phyloP scores from a whole-genome alignment of 2,797 vertebrate genomes.

The Stomatorhinus walkeri region DNA sequence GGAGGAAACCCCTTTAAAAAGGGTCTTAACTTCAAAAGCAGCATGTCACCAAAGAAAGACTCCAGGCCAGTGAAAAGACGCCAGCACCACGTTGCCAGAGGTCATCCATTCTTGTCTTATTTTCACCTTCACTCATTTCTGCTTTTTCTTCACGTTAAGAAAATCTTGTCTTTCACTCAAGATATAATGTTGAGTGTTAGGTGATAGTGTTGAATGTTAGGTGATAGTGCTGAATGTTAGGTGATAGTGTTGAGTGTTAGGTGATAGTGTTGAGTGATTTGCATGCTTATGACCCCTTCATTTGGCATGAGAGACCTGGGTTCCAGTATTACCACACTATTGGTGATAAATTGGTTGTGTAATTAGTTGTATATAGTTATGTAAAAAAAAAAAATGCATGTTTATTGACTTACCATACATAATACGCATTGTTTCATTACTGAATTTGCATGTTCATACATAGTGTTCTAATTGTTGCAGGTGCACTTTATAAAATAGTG shows the following conservation, averaged over 20 bases:
- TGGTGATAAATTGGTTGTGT: not conserved
- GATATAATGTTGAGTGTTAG: not conserved
- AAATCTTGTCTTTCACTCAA: not conserved
- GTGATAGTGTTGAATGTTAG: not conserved
- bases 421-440: not conserved
- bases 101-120: not conserved
- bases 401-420: not conserved
- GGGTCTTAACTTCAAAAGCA: not conserved
- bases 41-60: not conserved
- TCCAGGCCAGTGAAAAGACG: not conserved
- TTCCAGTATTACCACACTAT: not conserved
- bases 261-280: not conserved
- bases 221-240: too few species aligned
- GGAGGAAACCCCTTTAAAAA: not conserved
- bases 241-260: not conserved
- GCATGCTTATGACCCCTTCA: not conserved
- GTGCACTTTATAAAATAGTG: not conserved
- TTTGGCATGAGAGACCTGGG: not conserved
- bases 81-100: not conserved
- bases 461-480: not conserved
- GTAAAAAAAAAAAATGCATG: not conserved
- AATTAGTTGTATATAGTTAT: not conserved
- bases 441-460: not conserved
- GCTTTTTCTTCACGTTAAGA: not conserved
- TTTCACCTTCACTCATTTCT: not conserved